Conservation (phyloP, 2,797 vertebrate species). For the Balearica regulorum region DNA sequence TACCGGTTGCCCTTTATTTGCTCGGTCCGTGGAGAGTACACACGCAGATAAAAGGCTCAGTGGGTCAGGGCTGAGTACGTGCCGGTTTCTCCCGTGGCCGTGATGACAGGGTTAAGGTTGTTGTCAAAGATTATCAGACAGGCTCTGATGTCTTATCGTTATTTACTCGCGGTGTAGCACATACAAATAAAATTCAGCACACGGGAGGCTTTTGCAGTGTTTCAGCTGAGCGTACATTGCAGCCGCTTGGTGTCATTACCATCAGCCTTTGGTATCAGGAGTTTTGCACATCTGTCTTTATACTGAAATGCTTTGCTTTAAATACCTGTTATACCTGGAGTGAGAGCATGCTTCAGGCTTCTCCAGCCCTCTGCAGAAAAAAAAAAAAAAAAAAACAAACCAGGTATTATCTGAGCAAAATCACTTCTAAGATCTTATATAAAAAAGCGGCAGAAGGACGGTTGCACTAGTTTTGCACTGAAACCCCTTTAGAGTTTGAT, state of each 20-base stretch:
- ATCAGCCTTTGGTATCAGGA: neutral
- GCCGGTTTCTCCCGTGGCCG: constrained; percentile 69
- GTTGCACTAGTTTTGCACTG: neutral
- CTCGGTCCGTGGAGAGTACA: constrained; percentile 78
- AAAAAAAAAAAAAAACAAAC: neutral
- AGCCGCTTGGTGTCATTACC: neutral
- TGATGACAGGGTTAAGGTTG: constrained; percentile 66
- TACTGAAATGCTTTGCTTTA: neutral
- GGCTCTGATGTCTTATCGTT: constrained; percentile 67
- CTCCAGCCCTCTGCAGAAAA: neutral
- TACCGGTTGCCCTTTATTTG: constrained; percentile 78
- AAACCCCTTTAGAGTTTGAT: neutral
- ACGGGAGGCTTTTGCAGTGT: neutral
- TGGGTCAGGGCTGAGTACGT: constrained; percentile 72
- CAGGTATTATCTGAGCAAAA: neutral
- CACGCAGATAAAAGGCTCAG: constrained; percentile 75
- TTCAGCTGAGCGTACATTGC: neutral
- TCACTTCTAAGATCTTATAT: neutral
- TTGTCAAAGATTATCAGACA: constrained; percentile 79
- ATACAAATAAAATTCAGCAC: constrained; percentile 41
- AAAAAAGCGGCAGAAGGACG: neutral
- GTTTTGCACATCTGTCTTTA: neutral
- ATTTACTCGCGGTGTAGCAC: constrained; percentile 61
- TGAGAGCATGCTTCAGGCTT: neutral
- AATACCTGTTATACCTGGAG: neutral